These are phyloP conservation scores for Laspeyria flexula DNA, from an alignment of 2,888 invertebrate species.

Conservation along the genomic window DNA sequence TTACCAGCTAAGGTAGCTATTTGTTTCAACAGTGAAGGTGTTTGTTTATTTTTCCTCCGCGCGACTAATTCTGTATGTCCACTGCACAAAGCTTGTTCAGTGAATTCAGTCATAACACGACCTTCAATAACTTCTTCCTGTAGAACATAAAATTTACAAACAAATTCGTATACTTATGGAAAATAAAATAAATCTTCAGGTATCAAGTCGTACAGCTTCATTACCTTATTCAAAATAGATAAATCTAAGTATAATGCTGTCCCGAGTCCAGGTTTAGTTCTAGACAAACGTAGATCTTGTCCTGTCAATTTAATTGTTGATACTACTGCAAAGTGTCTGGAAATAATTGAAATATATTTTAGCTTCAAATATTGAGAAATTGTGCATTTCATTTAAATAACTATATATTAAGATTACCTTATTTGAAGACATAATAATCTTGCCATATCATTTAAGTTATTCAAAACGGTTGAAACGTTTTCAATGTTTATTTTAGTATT, in stretches of 20 bases:
- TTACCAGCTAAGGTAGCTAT: background rate
- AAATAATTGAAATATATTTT: background rate
- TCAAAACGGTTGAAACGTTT: background rate
- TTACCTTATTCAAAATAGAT: background rate
- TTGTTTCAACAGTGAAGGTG: background rate
- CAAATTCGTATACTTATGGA: no score
- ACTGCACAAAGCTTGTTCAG: background rate
- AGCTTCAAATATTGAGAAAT: no score
- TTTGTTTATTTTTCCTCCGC: no score
- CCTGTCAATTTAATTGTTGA: background rate
- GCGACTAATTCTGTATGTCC: background rate
- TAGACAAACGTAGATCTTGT: background rate
- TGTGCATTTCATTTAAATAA: no score
- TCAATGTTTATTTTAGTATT: background rate
- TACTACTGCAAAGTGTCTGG: background rate
- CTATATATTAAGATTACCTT: background rate
- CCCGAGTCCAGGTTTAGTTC: background rate
- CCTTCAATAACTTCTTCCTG: background rate
- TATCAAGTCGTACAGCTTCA: background rate
- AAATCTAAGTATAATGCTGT: background rate
- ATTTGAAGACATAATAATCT: background rate
- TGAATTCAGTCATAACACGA: background rate
- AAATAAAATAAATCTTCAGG: no score
- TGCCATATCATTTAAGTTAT: background rate
- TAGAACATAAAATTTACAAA: background rate